A percentile compares a stretch with the other conserved stretches of the same genome.
phyloP scores from a whole-genome alignment of 2,888 invertebrate genomes.

The Pteria penguin region DNA sequence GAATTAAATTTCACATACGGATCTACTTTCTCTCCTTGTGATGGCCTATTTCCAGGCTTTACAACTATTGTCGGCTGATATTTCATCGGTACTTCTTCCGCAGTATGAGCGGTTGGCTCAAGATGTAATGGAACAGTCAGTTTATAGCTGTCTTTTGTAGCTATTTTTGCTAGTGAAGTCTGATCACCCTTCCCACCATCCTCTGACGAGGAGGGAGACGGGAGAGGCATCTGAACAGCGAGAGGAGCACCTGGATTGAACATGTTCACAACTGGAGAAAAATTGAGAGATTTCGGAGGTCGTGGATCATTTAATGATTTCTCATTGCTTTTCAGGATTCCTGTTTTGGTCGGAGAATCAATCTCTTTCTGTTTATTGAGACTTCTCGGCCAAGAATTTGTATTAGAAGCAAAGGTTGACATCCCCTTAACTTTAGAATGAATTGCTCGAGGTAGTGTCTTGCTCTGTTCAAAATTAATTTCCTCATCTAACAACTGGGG shows the following conservation, averaged over 20 bases:
- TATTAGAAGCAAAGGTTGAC: slow-evolving; percentile 19
- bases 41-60: slow-evolving; percentile 58
- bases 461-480: background rate
- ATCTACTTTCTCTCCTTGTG: slow-evolving; percentile 33
- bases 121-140: slow-evolving; percentile 51
- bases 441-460: slow-evolving; percentile 24
- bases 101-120: background rate
- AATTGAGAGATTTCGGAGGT: slow-evolving; percentile 69
- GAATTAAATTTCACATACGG: slow-evolving; percentile 36
- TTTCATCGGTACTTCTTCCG: slow-evolving; percentile 54
- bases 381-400: slow-evolving; percentile 72
- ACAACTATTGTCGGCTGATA: slow-evolving; percentile 67
- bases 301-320: slow-evolving; percentile 49
- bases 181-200: slow-evolving; percentile 33
- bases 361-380: slow-evolving; percentile 43
- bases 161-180: slow-evolving; percentile 6
- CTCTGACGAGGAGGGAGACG: slow-evolving; percentile 61
- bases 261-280: slow-evolving; percentile 71
- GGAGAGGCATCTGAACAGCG: slow-evolving; percentile 63
- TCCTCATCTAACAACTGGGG: background rate
- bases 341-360: slow-evolving; percentile 48
- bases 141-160: slow-evolving; percentile 50
- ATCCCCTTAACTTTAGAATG: slow-evolving; percentile 2
- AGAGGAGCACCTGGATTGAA: slow-evolving; percentile 60
- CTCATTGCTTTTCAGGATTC: slow-evolving; percentile 71